Conservation (phyloP, 2,113 vertebrate species). For the Labrus mixtus region DNA sequence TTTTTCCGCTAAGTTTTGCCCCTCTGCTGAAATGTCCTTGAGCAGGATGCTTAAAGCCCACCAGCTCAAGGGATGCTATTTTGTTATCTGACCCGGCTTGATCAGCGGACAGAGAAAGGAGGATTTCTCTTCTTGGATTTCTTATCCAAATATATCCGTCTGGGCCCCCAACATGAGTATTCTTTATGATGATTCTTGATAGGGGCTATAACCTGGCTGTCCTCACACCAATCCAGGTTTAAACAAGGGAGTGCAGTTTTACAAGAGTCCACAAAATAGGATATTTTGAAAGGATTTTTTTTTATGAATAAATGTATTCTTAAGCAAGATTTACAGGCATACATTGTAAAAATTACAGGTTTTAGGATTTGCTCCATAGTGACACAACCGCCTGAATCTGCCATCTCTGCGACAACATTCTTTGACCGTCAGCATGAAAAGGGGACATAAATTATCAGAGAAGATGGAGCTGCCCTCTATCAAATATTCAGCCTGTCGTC, state of each 20-base stretch:
- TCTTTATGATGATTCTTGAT: neutral
- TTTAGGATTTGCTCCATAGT: neutral
- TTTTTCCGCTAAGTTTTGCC: neutral
- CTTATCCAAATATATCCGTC: conserved; percentile 11
- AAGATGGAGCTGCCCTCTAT: conserved; percentile 40
- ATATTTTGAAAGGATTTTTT: conserved; percentile 3
- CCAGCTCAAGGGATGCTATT: conserved; percentile 6
- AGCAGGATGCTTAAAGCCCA: neutral
- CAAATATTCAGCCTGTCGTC: conserved; percentile 63
- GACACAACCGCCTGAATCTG: conserved; percentile 1
- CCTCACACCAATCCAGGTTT: neutral
- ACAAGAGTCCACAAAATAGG: neutral
- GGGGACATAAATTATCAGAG: conserved; percentile 8
- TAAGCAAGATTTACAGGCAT: neutral
- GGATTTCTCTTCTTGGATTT: conserved; percentile 1
- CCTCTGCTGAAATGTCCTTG: conserved; percentile 23
- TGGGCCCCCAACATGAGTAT: conserved; percentile 12
- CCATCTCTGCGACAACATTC: neutral
- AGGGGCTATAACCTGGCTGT: conserved; percentile 2
- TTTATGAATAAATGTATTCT: conserved; percentile 36
- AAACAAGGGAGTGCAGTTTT: neutral
- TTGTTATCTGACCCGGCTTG: neutral
- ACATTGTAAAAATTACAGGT: neutral
- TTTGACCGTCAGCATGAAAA: conserved; percentile 12
- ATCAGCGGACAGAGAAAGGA: neutral